Evolutionary conservation across 1,140 invertebrate species (phyloP).

Genomic region (Bombyx mori): DNA sequence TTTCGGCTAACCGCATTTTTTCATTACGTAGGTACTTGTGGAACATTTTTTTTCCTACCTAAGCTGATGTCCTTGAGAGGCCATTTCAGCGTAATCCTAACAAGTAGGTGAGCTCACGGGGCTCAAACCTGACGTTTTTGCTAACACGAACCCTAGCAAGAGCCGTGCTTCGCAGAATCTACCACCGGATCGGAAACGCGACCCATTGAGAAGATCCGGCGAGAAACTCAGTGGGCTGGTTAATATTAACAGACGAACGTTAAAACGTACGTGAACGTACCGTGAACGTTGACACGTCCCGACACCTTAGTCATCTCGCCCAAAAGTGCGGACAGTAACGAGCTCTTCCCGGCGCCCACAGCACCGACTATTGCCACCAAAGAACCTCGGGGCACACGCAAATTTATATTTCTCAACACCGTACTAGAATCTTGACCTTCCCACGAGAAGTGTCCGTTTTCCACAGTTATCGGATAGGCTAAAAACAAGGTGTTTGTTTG

Average conservation of each 20-base stretch:
- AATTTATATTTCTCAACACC: constrained; percentile 81
- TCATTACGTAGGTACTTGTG: too few species aligned
- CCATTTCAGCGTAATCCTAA: too few species aligned
- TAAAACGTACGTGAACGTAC: constrained; percentile 15
- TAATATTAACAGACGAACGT: not conserved
- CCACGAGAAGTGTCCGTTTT: constrained; percentile 86
- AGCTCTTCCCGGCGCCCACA: constrained; percentile 93
- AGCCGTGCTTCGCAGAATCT: too few species aligned
- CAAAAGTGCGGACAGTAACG: constrained; percentile 86
- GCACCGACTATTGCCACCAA: constrained; percentile 88
- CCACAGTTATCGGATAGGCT: constrained; percentile 83
- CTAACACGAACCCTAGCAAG: too few species aligned
- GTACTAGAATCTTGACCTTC: constrained; percentile 74
- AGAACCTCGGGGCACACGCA: constrained; percentile 76
- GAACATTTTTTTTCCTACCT: too few species aligned
- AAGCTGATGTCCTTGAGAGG: too few species aligned
- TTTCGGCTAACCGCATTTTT: too few species aligned
- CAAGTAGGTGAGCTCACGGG: too few species aligned
- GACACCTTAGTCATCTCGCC: constrained; percentile 88
- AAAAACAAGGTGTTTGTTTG: constrained; percentile 15
- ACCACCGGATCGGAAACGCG: too few species aligned
- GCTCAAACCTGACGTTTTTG: too few species aligned
- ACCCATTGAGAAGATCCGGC: too few species aligned
- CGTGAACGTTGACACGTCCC: constrained; percentile 82
- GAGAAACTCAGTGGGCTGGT: too few species aligned